Evolutionary conservation across 2,888 invertebrate genomes (phyloP), one percentile per base, ranked within the genome.

Genomic region (Cordylochernes scorpioides): DNA sequence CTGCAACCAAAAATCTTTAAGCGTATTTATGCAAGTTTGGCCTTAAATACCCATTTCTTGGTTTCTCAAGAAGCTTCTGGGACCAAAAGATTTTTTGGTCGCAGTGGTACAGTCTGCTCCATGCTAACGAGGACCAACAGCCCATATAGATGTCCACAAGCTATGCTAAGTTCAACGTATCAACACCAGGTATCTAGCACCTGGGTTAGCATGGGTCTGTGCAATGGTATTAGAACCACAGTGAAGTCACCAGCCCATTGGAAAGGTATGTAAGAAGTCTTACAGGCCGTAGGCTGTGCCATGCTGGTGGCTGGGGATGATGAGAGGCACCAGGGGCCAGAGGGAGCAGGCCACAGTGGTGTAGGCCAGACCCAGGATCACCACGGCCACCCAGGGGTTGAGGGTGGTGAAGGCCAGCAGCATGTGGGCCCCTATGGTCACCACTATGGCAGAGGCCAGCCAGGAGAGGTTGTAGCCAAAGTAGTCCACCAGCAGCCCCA

Each of bases 251-350:
- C 13, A 5, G 13, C 27, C 27, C 8, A 5, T 8, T 30, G 15
- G 10, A 24, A 8, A 10, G 17, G 15, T 13, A 9, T 5, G 10
- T 33, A 25, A 29, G n/a, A 8, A 13, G 34, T 62, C 77, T 68
- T 63, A 86, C 86, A 88, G 73, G 59, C 91, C 94, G 59, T 86
- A 91, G 3, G 88, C 88, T 15, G 88, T 86, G 27, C 86, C 88
- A 28, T 91, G 59, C 51, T 88, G 84, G 57, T 77, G 69, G 50
- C 82, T 74, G 7, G 82, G 78, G 35, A 86, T 71, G 36, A 88
- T 71, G 36, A 86, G 58, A 2, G 88, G 71, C 7, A 91, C 82
- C 48, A 91, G 60, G 1, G 91, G 91, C 94, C 94, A 94, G 27
- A 94, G 60, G 32, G 82, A 77, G 53, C 84, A 78, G 3, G 91